Evolutionary conservation across 2,797 vertebrate genomes (phyloP).

Genomic region (Notoglanidium macrostoma): DNA sequence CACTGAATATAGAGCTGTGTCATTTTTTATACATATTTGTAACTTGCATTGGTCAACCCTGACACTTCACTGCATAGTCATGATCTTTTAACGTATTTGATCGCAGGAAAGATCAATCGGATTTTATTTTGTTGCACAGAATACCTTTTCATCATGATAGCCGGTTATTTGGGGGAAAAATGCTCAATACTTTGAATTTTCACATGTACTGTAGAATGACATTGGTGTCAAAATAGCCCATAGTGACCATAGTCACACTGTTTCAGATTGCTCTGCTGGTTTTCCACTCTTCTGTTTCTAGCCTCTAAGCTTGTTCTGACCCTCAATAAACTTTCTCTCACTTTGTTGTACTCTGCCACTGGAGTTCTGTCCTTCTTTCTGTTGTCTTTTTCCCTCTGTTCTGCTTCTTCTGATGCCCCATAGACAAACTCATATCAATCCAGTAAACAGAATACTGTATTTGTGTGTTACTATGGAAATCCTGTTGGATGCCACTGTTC

Average conservation of each 20-base stretch:
- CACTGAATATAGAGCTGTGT: constrained; percentile 40
- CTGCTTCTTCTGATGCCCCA: neutral
- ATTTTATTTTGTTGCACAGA: constrained; percentile 45
- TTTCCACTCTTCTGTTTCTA: constrained; percentile 47
- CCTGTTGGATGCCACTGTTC: neutral
- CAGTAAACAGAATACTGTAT: neutral
- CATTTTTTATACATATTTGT: constrained; percentile 69
- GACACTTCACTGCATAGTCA: constrained; percentile 33
- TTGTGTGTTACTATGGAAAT: neutral
- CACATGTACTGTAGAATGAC: constrained; percentile 33
- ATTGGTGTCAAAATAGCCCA: constrained; percentile 34
- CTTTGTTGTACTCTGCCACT: constrained; percentile 38
- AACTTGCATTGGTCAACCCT: constrained; percentile 38
- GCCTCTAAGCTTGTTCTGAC: constrained; percentile 36
- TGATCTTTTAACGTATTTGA: constrained; percentile 39
- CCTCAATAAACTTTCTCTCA: constrained; percentile 60
- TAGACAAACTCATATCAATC: neutral
- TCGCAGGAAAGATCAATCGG: constrained; percentile 57
- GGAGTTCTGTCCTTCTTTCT: constrained; percentile 45
- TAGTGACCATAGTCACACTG: constrained; percentile 31
- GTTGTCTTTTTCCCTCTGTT: constrained; percentile 27
- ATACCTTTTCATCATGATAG: constrained; percentile 14
- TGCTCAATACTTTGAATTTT: constrained; percentile 28
- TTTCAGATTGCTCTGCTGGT: constrained; percentile 36
- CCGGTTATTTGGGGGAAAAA: neutral